phyloP scores from a whole-genome alignment of 2,888 invertebrate genomes.

The Protonemura montana region DNA sequence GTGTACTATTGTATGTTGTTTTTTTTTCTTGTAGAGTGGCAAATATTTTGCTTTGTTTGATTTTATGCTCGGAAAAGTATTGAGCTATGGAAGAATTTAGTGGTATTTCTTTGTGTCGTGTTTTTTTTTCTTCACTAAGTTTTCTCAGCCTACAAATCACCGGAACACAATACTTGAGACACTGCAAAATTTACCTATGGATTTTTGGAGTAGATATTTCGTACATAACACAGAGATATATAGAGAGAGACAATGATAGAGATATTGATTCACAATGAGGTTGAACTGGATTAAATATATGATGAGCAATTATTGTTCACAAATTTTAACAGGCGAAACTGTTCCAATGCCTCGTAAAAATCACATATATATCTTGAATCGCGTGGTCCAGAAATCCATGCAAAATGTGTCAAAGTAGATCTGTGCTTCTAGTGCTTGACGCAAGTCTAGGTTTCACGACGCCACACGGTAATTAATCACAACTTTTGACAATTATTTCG shows the following conservation, averaged over 20 bases:
- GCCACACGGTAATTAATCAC: not conserved
- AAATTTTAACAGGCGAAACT: not conserved
- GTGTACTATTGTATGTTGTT: not conserved
- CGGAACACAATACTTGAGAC: not conserved
- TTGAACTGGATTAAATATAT: not conserved
- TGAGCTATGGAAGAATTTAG: not conserved
- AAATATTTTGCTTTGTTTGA: not conserved
- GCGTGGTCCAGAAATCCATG: not conserved
- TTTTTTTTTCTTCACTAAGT: not conserved
- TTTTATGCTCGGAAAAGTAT: not conserved
- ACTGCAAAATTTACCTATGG: not conserved
- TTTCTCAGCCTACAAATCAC: not conserved
- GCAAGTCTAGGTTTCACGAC: not conserved
- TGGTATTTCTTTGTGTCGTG: not conserved
- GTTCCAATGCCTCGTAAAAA: not conserved
- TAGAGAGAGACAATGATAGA: not conserved
- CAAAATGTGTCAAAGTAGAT: not conserved
- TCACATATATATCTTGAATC: not conserved
- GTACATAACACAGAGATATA: not conserved
- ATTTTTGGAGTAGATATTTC: not conserved
- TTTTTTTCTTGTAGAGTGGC: not conserved
- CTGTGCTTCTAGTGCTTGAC: not conserved
- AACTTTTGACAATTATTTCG: constrained; percentile 2
- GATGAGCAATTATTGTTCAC: not conserved
- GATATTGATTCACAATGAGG: not conserved